Conservation (phyloP, 2,888 invertebrate species). For the Carterocephalus palaemon region DNA sequence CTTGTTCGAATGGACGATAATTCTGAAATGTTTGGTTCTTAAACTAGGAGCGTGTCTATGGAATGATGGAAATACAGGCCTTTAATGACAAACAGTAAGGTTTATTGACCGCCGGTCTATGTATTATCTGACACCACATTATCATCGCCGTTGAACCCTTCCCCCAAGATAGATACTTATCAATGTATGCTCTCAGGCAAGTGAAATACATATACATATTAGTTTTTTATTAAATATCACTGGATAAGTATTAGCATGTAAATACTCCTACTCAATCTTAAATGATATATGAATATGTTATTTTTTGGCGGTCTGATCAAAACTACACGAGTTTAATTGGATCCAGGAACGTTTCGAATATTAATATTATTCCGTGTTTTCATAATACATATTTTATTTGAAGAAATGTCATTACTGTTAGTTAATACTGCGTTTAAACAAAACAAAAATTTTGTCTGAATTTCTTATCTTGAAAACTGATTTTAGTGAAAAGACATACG, state of each 20-base stretch:
- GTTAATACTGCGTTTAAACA: no score
- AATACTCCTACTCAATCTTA: no score
- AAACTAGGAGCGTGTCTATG: not conserved
- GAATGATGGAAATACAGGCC: constrained; percentile 4
- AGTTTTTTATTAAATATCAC: constrained; percentile 10
- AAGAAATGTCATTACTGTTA: no score
- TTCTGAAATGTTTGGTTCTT: constrained; percentile 4
- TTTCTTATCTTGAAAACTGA: not conserved
- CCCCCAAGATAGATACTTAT: constrained; percentile 41
- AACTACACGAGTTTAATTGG: no score
- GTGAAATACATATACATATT: constrained; percentile 7
- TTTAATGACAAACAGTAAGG: constrained; percentile 41
- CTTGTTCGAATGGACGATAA: constrained; percentile 11
- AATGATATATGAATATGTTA: no score
- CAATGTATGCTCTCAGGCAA: constrained; percentile 32
- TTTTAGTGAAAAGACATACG: constrained; percentile 15
- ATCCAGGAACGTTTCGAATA: no score
- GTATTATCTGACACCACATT: constrained; percentile 44
- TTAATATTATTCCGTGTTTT: no score
- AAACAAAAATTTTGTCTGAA: not conserved
- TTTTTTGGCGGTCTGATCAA: no score
- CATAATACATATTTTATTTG: no score
- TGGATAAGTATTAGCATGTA: no score
- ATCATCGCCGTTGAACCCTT: constrained; percentile 37
- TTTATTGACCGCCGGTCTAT: constrained; percentile 54